phyloP scores from a whole-genome alignment of 2,888 invertebrate genomes.

The Cabera pusaria region DNA sequence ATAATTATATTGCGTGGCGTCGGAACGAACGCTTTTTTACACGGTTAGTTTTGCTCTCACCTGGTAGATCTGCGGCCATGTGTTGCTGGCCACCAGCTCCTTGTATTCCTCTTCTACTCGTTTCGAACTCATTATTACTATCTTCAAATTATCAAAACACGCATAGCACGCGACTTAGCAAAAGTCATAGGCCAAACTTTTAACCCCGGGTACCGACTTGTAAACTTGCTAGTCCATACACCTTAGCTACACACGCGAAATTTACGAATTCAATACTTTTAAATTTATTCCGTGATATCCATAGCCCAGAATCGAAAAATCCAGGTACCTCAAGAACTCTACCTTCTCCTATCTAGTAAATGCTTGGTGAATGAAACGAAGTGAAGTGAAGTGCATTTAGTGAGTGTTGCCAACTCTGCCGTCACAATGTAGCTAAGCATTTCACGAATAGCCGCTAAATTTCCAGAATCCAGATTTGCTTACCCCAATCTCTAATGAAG shows the following conservation, averaged over 20 bases:
- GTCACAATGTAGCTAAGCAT: too few species aligned
- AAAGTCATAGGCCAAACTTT: conserved; percentile 15
- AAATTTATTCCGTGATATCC: conserved; percentile 1
- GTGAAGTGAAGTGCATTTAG: too few species aligned
- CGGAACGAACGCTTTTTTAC: conserved; percentile 4
- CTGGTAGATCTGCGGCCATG: conserved; percentile 89
- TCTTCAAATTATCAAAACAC: conserved; percentile 29
- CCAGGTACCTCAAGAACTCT: too few species aligned
- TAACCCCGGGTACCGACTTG: conserved; percentile 7
- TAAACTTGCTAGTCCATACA: too few species aligned
- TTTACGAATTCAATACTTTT: not conserved
- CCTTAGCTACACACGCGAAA: not conserved
- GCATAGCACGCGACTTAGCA: conserved; percentile 19
- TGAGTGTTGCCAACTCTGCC: too few species aligned
- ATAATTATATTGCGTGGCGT: conserved; percentile 29
- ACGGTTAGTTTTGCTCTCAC: conserved; percentile 62
- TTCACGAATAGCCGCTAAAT: too few species aligned
- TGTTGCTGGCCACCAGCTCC: conserved; percentile 86
- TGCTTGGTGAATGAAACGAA: too few species aligned
- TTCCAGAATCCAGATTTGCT: too few species aligned
- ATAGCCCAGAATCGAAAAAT: not conserved
- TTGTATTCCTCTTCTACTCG: conserved; percentile 88
- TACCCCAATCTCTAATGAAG: too few species aligned
- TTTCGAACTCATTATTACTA: conserved; percentile 39
- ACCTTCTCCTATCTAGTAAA: too few species aligned